Evolutionary conservation across 2,797 vertebrate genomes (phyloP), one percentile per base, ranked within the genome.

Genomic region (Dendrocincla fuliginosa): DNA sequence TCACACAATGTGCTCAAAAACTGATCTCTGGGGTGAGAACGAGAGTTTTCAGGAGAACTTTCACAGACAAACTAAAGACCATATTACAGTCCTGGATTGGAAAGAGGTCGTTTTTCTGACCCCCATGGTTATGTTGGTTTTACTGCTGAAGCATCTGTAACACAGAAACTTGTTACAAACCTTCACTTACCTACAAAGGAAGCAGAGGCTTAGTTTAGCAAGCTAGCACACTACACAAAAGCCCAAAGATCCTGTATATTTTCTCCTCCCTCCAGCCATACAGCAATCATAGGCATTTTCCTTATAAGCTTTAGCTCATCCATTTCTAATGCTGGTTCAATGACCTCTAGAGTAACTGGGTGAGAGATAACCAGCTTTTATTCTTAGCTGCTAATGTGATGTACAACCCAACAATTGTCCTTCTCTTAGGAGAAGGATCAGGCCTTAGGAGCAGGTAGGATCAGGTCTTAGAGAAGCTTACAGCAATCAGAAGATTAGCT

Each of bases 351-450:
- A 79, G 53, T 65, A 95, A 88, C 70, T 37, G 46, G 20, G 50
- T 65, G 83, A 95, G 76, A 93, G 80, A 91, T 76, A 95, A 90
- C 74, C 73, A 94, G 85, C 83, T 95, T 95, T 93, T 93, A 84
- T 91, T 91, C 74, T 77, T 73, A 56, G 35, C 85, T 82, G 55
- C 50, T 94, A 93, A 88, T 55, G 23, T 69, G 69, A 84, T 73
- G 83, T 69, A 52, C 50, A 68, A n/a, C n/a, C 64, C 69, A 90
- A 52, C 76, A 93, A 87, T 42, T 88, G 85, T 77, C 59, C 83
- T 96, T 94, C 77, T 93, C 80, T 70, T 81, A 73, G 73, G 76
- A 74, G 73, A 82, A 93, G 74, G 60, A 93, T 94, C 84, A 92
- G 77, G 27, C 86, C 78, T 90, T 79, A 73, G 89, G 23, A 84